phyloP scores from a whole-genome alignment of 2,113 vertebrate species.

The Oostethus manadensis region DNA sequence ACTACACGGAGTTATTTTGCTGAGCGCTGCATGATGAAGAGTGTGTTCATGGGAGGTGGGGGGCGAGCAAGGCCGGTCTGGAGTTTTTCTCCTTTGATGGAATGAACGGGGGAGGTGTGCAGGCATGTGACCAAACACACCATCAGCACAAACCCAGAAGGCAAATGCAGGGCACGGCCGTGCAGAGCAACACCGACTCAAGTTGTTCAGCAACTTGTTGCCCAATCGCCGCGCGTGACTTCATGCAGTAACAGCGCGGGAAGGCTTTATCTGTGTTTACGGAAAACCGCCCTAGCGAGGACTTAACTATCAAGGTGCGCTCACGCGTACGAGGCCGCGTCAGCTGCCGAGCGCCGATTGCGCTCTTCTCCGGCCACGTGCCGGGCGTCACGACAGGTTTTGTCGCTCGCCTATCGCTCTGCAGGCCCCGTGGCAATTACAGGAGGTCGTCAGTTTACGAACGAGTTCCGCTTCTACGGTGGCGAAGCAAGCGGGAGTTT shows the following conservation, averaged over 20 bases:
- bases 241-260: not conserved
- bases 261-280: too few relatives aligned
- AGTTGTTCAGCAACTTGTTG: slow-evolving; percentile 51
- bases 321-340: too few relatives aligned
- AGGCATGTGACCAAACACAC: slow-evolving; percentile 60
- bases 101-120: slow-evolving; percentile 36
- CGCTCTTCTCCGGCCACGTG: too few relatives aligned
- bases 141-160: slow-evolving; percentile 34
- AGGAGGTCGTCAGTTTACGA: too few relatives aligned
- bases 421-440: too few relatives aligned
- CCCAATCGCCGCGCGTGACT: slow-evolving; percentile 35
- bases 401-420: too few relatives aligned
- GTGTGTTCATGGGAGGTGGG: not conserved
- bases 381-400: too few relatives aligned
- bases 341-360: too few relatives aligned
- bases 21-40: slow-evolving; percentile 54
- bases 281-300: not conserved
- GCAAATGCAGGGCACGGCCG: slow-evolving; percentile 40
- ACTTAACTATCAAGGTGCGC: too few relatives aligned
- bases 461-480: too few relatives aligned
- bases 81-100: slow-evolving; percentile 53
- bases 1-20: slow-evolving; percentile 55
- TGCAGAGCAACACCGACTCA: slow-evolving; percentile 40
- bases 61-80: slow-evolving; percentile 32
- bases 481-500: too few relatives aligned